These are phyloP conservation scores for Stramonita haemastoma DNA, from an alignment of 2,888 invertebrate species.

Conservation along the genomic window DNA sequence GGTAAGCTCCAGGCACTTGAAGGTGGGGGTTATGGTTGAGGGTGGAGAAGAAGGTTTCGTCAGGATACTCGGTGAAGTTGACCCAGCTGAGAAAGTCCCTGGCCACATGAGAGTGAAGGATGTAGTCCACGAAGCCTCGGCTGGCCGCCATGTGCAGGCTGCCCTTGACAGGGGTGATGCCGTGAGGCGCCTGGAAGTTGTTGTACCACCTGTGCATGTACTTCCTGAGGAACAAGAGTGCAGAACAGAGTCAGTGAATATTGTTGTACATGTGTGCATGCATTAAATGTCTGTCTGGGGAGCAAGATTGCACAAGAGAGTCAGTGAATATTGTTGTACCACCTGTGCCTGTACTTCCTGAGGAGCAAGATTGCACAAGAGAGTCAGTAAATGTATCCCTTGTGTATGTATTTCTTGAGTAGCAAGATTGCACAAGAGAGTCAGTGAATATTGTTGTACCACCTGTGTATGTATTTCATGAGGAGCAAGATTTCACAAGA, in stretches of 20 bases:
- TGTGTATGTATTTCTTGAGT: not conserved
- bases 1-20: no score
- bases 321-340: constrained; percentile 37
- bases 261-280: no score
- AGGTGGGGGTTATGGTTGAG: constrained; percentile 41
- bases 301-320: no score
- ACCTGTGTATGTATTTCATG: constrained; percentile 19
- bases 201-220: constrained; percentile 39
- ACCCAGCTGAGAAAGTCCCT: constrained; percentile 65
- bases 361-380: no score
- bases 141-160: constrained; percentile 60
- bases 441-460: constrained; percentile 37
- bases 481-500: no score
- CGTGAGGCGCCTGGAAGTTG: constrained; percentile 44
- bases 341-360: constrained; percentile 20
- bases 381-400: not conserved
- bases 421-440: no score
- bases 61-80: constrained; percentile 62
- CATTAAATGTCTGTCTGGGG: not conserved
- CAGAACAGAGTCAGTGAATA: no score
- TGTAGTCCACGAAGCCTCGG: constrained; percentile 65
- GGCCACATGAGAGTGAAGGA: constrained; percentile 60
- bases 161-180: constrained; percentile 57
- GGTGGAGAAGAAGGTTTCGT: constrained; percentile 71
- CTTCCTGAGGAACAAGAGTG: not conserved